Percentiles rank a stretch among this genome's conserved stretches.
Conservation (phyloP, 37 sponge, comb jelly and placozoan species). For the Halichondria panicea region DNA sequence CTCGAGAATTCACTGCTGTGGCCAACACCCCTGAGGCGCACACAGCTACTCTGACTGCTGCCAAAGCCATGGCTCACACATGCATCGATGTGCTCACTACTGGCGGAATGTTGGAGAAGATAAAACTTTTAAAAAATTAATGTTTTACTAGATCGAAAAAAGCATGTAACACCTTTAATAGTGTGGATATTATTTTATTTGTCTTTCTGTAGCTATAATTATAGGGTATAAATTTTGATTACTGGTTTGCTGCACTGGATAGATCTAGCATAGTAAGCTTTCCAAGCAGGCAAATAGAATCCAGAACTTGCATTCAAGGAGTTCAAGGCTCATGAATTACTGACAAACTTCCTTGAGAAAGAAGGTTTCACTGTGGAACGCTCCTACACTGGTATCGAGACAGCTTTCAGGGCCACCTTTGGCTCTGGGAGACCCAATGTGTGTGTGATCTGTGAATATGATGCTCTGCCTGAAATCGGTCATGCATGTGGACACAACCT, state of each 20-base stretch:
- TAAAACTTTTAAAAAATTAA: too few relatives aligned
- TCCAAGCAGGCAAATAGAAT: too few relatives aligned
- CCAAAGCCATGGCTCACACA: constrained; percentile 83
- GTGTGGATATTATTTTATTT: too few relatives aligned
- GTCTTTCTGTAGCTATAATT: too few relatives aligned
- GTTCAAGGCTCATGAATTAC: constrained; percentile 65
- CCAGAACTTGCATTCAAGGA: constrained; percentile 74
- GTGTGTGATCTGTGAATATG: constrained; percentile 87
- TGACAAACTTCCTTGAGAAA: constrained; percentile 68
- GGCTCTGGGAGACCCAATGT: constrained; percentile 66
- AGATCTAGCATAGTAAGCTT: constrained; percentile 63
- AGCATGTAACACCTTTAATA: too few relatives aligned
- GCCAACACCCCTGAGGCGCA: constrained; percentile 73
- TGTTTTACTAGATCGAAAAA: too few relatives aligned
- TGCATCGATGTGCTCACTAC: constrained; percentile 61
- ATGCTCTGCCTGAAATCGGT: constrained; percentile 93
- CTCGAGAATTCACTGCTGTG: constrained; percentile 61
- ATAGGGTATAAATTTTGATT: constrained; percentile 16
- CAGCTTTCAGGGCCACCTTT: constrained; percentile 85
- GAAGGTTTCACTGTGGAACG: constrained; percentile 79
- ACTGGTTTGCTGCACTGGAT: neutral
- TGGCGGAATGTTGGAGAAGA: constrained; percentile 44
- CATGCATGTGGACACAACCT: constrained; percentile 97
- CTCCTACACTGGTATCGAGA: constrained; percentile 55
- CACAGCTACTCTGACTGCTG: constrained; percentile 47